Conservation (phyloP, 2,797 vertebrate genomes). For the Periparus ater region DNA sequence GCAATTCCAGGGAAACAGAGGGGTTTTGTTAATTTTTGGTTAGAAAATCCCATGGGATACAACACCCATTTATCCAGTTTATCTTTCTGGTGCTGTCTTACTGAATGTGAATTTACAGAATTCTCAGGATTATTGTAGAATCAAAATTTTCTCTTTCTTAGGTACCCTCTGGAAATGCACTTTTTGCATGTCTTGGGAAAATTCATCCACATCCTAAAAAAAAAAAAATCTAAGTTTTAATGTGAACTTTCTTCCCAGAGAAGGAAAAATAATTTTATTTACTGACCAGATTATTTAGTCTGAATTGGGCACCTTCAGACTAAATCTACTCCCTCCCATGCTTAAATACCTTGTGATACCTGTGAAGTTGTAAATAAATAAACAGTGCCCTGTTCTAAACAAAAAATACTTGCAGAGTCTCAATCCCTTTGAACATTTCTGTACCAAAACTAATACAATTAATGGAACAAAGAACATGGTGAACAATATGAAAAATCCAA, state of each 20-base stretch:
- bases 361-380: not conserved
- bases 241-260: not conserved
- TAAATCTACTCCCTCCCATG: not conserved
- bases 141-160: not conserved
- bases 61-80: rapidly evolving
- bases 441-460: not conserved
- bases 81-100: not conserved
- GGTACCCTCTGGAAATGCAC: not conserved
- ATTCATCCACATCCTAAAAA: not conserved
- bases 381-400: not conserved
- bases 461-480: not conserved
- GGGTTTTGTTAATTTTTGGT: not conserved
- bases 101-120: not conserved
- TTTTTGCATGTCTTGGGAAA: not conserved
- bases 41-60: not conserved
- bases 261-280: not conserved
- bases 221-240: not conserved
- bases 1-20: not conserved
- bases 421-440: not conserved
- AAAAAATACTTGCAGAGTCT: not conserved
- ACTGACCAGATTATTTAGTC: not conserved
- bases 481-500: not conserved
- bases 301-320: not conserved
- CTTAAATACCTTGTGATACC: not conserved
- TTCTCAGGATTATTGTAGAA: rapidly evolving